Evolutionary conservation across 2,888 invertebrate genomes (phyloP).

Genomic region (Troides aeacus): DNA sequence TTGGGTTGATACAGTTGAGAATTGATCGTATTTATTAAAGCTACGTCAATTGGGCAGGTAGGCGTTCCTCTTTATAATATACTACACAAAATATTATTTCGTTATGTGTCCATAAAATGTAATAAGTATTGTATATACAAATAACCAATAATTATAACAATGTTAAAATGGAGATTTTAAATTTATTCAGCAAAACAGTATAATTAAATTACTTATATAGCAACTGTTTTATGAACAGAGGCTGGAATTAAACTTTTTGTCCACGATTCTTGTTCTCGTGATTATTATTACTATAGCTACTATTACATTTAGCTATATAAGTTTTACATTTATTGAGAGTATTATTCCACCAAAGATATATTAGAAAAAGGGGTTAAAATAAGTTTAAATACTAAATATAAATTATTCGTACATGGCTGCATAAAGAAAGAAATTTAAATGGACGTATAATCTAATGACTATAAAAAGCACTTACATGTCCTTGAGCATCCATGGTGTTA

Average conservation of each 20-base stretch:
- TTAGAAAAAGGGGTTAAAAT: too few relatives aligned
- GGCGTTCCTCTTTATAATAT: conserved; percentile 64
- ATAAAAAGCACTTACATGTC: conserved; percentile 83
- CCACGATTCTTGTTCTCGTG: background rate
- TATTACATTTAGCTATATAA: background rate
- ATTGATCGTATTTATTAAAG: conserved; percentile 37
- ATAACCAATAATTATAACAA: background rate
- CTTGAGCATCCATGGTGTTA: conserved; percentile 87
- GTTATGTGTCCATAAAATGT: conserved; percentile 44
- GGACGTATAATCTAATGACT: too few relatives aligned
- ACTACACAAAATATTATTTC: conserved; percentile 52
- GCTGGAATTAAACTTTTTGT: too few relatives aligned
- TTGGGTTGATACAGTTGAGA: conserved; percentile 40
- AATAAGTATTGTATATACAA: conserved; percentile 9
- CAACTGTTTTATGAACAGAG: too few relatives aligned
- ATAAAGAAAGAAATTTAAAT: too few relatives aligned
- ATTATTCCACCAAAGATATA: background rate
- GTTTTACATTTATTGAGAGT: background rate
- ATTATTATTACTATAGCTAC: background rate
- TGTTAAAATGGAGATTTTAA: too few relatives aligned
- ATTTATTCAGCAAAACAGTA: too few relatives aligned
- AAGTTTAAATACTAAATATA: too few relatives aligned
- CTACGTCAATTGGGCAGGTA: conserved; percentile 56
- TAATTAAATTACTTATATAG: too few relatives aligned
- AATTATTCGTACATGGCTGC: too few relatives aligned